Percentiles rank a stretch among this genome's conserved stretches.
These are phyloP conservation scores for Coregonus sp. DNA, from an alignment of 2,797 vertebrate genomes.

Conservation along the genomic window DNA sequence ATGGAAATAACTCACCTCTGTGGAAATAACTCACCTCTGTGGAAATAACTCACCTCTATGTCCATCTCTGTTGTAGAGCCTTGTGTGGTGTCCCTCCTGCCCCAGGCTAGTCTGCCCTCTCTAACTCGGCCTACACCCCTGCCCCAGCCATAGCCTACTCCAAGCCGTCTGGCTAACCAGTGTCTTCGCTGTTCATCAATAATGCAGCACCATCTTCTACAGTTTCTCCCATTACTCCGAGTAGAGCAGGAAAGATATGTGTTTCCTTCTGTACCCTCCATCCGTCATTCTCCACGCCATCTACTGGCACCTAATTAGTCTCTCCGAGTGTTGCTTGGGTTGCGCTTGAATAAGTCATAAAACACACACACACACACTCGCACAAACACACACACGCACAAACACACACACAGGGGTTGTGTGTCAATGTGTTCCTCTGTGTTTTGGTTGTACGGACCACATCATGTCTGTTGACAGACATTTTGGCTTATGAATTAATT, in stretches of 20 bases:
- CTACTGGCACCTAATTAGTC: background rate
- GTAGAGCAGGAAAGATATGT: constrained; percentile 1
- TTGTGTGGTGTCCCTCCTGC: background rate
- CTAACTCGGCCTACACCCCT: background rate
- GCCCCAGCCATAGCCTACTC: background rate
- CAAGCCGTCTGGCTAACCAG: background rate
- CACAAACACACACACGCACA: background rate
- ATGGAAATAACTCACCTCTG: background rate
- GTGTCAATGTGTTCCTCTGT: background rate
- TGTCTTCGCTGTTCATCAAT: background rate
- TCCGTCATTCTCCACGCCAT: background rate
- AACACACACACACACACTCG: background rate
- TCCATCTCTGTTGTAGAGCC: background rate
- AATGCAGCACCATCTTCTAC: constrained; percentile 3
- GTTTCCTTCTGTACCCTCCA: background rate
- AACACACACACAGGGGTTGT: background rate
- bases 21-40: background rate
- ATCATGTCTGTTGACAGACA: background rate
- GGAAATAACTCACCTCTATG: background rate
- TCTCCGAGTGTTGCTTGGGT: background rate
- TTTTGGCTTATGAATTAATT: background rate
- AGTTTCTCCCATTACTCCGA: background rate
- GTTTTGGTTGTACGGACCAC: background rate
- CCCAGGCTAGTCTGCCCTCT: background rate
- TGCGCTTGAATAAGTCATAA: constrained; percentile 9